These are phyloP conservation scores for Actenoides lindsayi DNA, from an alignment of 2,113 vertebrate species.

Conservation along the genomic window DNA sequence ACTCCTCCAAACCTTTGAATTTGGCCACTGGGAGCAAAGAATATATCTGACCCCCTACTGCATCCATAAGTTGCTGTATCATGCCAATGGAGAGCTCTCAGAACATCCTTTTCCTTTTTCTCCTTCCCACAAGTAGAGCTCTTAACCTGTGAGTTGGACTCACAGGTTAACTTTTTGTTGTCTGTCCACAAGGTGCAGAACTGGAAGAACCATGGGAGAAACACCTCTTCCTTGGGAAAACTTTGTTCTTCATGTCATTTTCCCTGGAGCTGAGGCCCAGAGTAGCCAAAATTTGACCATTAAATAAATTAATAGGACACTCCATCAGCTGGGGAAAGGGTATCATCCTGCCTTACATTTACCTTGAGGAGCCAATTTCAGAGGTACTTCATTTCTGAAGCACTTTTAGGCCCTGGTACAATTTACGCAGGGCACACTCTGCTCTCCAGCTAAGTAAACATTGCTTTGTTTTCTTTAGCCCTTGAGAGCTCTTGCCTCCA, in stretches of 20 bases:
- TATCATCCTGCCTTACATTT: not conserved
- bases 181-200: not conserved
- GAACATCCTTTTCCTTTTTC: not conserved
- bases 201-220: not conserved
- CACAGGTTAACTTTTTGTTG: not conserved
- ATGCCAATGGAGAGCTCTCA: not conserved
- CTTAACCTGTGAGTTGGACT: not conserved
- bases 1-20: not conserved
- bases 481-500: slow-evolving; percentile 56
- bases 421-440: slow-evolving; percentile 50
- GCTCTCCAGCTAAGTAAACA: slow-evolving; percentile 65
- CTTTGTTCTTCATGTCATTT: not conserved
- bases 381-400: slow-evolving; percentile 57
- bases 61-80: not conserved
- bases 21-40: not conserved
- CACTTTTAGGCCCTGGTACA: slow-evolving; percentile 32
- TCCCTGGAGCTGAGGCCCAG: not conserved
- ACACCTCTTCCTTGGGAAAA: not conserved
- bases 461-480: slow-evolving; percentile 65
- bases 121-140: not conserved
- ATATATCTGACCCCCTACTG: not conserved
- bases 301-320: not conserved
- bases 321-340: not conserved
- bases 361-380: not conserved
- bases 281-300: not conserved